phyloP scores from a whole-genome alignment of 2,113 vertebrate species.

The Rhinogobius similis region DNA sequence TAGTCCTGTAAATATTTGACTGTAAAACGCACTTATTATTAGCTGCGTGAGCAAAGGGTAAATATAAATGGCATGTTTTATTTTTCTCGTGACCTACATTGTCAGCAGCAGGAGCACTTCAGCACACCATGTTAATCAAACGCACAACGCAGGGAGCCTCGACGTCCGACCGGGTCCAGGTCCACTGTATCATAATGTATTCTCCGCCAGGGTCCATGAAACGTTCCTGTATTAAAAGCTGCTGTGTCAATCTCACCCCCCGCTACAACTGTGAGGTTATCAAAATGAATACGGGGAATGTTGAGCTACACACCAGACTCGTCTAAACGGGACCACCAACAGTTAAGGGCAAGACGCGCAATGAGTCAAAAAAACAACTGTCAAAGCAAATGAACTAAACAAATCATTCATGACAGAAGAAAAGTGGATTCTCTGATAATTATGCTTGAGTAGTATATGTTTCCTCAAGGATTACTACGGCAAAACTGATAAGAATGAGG shows the following conservation, averaged over 20 bases:
- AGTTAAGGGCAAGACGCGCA: not conserved
- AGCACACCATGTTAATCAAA: conserved; percentile 51
- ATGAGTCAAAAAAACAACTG: not conserved
- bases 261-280: not conserved
- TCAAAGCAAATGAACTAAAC: not conserved
- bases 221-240: not conserved
- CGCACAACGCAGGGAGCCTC: conserved; percentile 35
- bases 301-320: not conserved
- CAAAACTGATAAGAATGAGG: not conserved
- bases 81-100: conserved; percentile 53
- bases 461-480: not conserved
- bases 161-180: conserved; percentile 23
- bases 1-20: not conserved
- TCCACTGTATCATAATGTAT: conserved; percentile 40
- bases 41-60: conserved; percentile 5
- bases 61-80: conserved; percentile 23
- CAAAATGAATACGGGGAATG: not conserved
- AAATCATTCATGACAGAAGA: not conserved
- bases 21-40: not conserved
- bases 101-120: conserved; percentile 41
- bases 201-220: not conserved
- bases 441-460: not conserved
- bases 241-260: not conserved
- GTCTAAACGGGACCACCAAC: not conserved
- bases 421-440: not conserved